phyloP scores from a whole-genome alignment of 1,140 invertebrate genomes.

The Philaenus spumarius region DNA sequence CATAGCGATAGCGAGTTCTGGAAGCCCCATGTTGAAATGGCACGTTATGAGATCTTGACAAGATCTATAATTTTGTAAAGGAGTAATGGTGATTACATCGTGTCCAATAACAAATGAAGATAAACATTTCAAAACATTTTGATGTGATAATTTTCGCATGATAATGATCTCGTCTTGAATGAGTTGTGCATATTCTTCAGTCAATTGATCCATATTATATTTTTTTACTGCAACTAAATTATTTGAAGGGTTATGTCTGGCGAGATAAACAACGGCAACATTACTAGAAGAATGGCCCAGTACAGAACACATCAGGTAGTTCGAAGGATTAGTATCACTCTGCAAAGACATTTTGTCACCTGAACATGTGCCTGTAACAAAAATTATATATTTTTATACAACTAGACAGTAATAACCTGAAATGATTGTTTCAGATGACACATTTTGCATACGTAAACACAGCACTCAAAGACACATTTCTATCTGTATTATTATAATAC shows the following conservation, averaged over 20 bases:
- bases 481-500: too few relatives aligned
- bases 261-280: conserved; percentile 58
- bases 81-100: conserved; percentile 67
- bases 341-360: neutral
- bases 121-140: conserved; percentile 64
- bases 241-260: conserved; percentile 56
- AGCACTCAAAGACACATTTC: too few relatives aligned
- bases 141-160: conserved; percentile 65
- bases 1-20: conserved; percentile 70
- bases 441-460: too few relatives aligned
- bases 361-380: neutral
- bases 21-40: conserved; percentile 69
- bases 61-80: conserved; percentile 77
- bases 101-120: conserved; percentile 64
- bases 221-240: conserved; percentile 67
- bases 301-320: conserved; percentile 43
- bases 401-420: too few relatives aligned
- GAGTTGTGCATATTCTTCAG: conserved; percentile 53
- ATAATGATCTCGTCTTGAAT: conserved; percentile 66
- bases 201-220: conserved; percentile 62
- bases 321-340: neutral
- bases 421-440: too few relatives aligned
- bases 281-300: conserved; percentile 61
- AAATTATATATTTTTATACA: too few relatives aligned
- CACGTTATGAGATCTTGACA: conserved; percentile 69